phyloP scores from a whole-genome alignment of 2,113 vertebrate species.

The Hydropotes inermis region DNA sequence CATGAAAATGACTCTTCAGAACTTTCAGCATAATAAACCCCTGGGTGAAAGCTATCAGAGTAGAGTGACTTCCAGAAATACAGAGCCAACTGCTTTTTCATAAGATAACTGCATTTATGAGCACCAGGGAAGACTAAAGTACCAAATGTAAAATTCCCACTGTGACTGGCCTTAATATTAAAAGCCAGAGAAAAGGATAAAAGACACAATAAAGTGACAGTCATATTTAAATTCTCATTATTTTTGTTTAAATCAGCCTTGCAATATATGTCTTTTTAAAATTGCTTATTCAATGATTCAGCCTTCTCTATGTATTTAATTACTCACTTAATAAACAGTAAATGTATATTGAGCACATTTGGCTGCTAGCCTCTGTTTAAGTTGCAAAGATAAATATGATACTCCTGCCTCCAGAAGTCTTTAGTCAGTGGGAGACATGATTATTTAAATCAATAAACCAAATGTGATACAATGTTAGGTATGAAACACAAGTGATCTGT shows the following conservation, averaged over 20 bases:
- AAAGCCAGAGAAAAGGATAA: slow-evolving; percentile 7
- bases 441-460: not conserved
- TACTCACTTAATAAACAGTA: not conserved
- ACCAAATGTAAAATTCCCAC: slow-evolving; percentile 41
- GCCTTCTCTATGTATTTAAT: not conserved
- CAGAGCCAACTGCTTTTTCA: slow-evolving; percentile 27
- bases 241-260: not conserved
- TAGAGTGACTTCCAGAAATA: slow-evolving; percentile 36
- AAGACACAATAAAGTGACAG: not conserved
- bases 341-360: not conserved
- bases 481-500: not conserved
- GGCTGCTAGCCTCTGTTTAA: not conserved
- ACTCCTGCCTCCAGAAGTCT: not conserved
- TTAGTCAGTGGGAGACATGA: not conserved
- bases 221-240: not conserved
- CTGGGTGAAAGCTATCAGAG: slow-evolving; percentile 37
- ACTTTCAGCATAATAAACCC: slow-evolving; percentile 60
- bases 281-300: not conserved
- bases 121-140: slow-evolving; percentile 45
- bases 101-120: slow-evolving; percentile 39
- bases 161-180: slow-evolving; percentile 22
- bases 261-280: not conserved
- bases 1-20: slow-evolving; percentile 69
- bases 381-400: not conserved
- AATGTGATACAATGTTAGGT: not conserved